phyloP scores from a whole-genome alignment of 2,888 invertebrate genomes.

The Epsilonema sp. region DNA sequence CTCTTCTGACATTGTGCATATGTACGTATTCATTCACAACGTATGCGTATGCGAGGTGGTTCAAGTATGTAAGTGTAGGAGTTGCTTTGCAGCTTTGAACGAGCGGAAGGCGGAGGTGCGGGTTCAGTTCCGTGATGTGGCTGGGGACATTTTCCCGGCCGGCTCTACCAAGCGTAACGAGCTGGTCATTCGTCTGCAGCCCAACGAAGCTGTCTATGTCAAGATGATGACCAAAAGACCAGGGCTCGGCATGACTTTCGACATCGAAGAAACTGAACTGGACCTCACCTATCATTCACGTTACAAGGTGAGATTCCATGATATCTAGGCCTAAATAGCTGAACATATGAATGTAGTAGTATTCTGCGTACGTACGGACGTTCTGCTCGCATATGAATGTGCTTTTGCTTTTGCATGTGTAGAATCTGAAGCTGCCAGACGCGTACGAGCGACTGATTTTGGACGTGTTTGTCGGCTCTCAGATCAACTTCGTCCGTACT shows the following conservation, averaged over 20 bases:
- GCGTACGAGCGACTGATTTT: slow-evolving; percentile 91
- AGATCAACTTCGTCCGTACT: slow-evolving; percentile 95
- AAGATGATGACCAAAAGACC: slow-evolving; percentile 98
- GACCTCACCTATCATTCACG: slow-evolving; percentile 82
- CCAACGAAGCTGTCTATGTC: slow-evolving; percentile 89
- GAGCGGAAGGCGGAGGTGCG: slow-evolving; percentile 95
- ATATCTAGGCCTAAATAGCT: too few relatives aligned
- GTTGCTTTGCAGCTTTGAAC: slow-evolving; percentile 53
- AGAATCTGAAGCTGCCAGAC: slow-evolving; percentile 76
- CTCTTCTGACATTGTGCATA: too few relatives aligned
- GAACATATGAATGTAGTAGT: too few relatives aligned
- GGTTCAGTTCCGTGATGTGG: slow-evolving; percentile 76
- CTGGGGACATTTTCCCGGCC: slow-evolving; percentile 88
- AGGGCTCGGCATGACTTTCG: slow-evolving; percentile 88
- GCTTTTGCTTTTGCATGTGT: too few relatives aligned
- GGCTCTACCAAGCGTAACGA: slow-evolving; percentile 71
- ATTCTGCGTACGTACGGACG: too few relatives aligned
- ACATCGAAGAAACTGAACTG: slow-evolving; percentile 90
- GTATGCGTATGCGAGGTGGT: too few relatives aligned
- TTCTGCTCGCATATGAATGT: too few relatives aligned
- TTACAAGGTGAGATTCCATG: slow-evolving; percentile 65
- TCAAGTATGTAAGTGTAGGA: too few relatives aligned
- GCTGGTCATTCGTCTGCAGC: slow-evolving; percentile 74
- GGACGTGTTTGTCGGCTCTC: slow-evolving; percentile 92
- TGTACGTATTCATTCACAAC: too few relatives aligned